Conservation (phyloP, 2,113 vertebrate species). For the Hylia prasina region DNA sequence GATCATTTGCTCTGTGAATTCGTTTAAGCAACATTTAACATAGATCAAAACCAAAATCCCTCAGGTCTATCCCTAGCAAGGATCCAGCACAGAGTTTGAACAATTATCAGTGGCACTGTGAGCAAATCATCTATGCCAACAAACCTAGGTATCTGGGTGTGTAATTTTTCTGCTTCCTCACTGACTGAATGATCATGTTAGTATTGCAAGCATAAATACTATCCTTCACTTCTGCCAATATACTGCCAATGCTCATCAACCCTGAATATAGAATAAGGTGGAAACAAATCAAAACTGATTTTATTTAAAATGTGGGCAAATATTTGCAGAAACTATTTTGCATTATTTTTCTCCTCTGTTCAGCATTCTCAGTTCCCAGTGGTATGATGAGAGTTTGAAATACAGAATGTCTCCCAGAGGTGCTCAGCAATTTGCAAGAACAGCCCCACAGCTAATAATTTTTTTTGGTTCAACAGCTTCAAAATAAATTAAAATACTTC, state of each 20-base stretch:
- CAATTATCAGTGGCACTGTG: background rate
- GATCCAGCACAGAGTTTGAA: background rate
- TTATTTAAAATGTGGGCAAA: slow-evolving; percentile 13
- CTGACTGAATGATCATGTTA: background rate
- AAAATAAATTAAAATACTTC: slow-evolving; percentile 48
- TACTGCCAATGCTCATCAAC: background rate
- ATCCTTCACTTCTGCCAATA: background rate
- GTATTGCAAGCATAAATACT: background rate
- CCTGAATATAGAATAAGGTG: background rate
- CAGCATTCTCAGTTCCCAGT: slow-evolving; percentile 5
- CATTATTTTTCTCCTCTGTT: slow-evolving; percentile 30
- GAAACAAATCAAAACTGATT: slow-evolving; percentile 24
- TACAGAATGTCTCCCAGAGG: slow-evolving; percentile 1
- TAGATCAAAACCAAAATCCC: background rate
- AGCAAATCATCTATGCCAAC: background rate
- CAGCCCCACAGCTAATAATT: slow-evolving; percentile 25
- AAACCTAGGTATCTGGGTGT: background rate
- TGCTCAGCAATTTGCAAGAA: slow-evolving; percentile 49
- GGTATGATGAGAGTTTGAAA: background rate
- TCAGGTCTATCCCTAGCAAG: background rate
- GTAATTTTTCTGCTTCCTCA: background rate
- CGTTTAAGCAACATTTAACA: background rate
- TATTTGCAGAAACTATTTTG: slow-evolving; percentile 11
- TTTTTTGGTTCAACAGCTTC: background rate
- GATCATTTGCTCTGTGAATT: background rate